phyloP scores from a whole-genome alignment of 2,888 invertebrate species.

The Eudasyphora cyanicolor region DNA sequence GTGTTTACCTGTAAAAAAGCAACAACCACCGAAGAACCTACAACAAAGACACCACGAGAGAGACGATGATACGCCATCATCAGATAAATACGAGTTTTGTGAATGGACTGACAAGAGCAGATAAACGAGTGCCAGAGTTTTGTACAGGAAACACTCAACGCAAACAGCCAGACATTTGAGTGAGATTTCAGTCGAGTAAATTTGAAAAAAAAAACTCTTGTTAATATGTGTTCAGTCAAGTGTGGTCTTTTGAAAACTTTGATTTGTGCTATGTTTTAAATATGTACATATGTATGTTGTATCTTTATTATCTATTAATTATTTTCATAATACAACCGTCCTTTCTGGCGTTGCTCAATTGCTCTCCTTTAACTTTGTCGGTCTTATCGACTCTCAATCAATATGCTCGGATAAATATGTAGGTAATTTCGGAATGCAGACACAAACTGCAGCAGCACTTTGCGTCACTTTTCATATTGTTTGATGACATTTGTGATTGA shows the following conservation, averaged over 20 bases:
- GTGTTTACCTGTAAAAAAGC: conserved; percentile 56
- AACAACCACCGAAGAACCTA: background rate
- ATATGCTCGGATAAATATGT: background rate
- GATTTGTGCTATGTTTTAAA: too few species aligned
- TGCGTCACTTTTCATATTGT: conserved; percentile 4
- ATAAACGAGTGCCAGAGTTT: conserved; percentile 1
- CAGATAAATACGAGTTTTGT: conserved; percentile 64
- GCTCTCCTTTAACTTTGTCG: background rate
- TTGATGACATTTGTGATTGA: conserved; percentile 14
- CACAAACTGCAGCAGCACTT: background rate
- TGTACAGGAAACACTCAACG: background rate
- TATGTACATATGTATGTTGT: background rate
- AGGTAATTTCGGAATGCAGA: background rate
- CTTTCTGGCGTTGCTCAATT: background rate
- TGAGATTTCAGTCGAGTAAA: background rate
- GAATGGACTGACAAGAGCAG: background rate
- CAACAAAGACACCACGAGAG: background rate
- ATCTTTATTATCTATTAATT: background rate
- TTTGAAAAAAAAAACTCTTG: too few species aligned
- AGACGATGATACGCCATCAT: conserved; percentile 55
- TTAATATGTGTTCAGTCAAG: too few species aligned
- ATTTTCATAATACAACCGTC: background rate
- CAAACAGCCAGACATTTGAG: background rate
- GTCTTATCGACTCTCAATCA: background rate
- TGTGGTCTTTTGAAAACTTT: background rate